Conservation (phyloP, 2,113 vertebrate species). For the Cariama cristata region DNA sequence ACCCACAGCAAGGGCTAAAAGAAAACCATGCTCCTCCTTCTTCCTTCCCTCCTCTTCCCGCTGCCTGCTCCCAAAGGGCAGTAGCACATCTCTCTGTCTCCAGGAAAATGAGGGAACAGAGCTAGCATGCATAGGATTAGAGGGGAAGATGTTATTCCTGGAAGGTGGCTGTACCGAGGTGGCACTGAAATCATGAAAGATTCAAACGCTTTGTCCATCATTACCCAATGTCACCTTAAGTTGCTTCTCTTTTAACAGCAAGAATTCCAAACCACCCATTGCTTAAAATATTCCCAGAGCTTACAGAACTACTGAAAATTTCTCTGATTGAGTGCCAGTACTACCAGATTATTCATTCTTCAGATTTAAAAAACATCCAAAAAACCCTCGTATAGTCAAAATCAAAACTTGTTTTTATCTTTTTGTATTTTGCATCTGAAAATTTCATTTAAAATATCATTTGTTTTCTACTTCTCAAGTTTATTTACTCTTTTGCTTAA, state of each 20-base stretch:
- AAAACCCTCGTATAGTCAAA: neutral
- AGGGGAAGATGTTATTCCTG: neutral
- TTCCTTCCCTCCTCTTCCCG: neutral
- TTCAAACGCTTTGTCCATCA: neutral
- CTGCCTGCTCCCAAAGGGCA: neutral
- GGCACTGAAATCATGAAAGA: neutral
- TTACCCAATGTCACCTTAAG: neutral
- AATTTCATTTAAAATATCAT: neutral
- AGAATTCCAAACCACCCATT: neutral
- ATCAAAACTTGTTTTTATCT: neutral
- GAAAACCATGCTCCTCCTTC: rapidly evolving
- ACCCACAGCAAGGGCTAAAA: neutral
- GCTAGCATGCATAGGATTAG: neutral
- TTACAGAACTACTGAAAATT: neutral
- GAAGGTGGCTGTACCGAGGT: neutral
- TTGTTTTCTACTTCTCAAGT: neutral
- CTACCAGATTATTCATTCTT: neutral
- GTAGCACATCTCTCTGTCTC: neutral
- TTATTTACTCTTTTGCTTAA: conserved; percentile 5
- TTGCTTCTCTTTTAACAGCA: neutral
- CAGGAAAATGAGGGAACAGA: neutral
- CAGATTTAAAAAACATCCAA: neutral
- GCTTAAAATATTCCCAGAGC: neutral
- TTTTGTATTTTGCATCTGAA: neutral
- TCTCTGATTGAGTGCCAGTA: neutral